Percentiles rank a stretch among this genome's conserved stretches.
phyloP scores from a whole-genome alignment of 1,140 invertebrate genomes.

The Monomorium pharaonis region DNA sequence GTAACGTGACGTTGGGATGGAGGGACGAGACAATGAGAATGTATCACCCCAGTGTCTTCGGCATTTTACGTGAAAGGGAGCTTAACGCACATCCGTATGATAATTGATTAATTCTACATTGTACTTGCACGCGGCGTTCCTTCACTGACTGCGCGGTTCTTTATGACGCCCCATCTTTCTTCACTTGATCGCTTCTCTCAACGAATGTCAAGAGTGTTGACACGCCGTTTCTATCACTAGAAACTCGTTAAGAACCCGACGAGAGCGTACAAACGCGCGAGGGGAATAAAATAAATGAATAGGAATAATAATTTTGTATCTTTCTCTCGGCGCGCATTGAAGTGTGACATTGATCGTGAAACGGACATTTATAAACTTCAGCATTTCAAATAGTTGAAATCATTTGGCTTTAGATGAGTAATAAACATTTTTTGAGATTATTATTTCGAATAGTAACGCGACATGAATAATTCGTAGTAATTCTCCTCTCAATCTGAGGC shows the following conservation, averaged over 20 bases:
- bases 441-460: background rate
- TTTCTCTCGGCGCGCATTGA: background rate
- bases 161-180: background rate
- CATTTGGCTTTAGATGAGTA: background rate
- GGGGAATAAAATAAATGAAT: background rate
- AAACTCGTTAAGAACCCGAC: background rate
- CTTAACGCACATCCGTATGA: background rate
- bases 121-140: background rate
- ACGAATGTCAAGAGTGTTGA: slow-evolving; percentile 1
- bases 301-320: background rate
- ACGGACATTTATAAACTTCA: background rate
- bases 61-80: background rate
- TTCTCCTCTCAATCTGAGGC: background rate
- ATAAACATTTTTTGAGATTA: background rate
- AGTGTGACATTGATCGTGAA: background rate
- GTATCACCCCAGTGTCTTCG: background rate
- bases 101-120: slow-evolving; percentile 14
- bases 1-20: background rate
- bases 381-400: background rate
- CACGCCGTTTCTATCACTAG: background rate
- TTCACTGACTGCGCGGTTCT: background rate
- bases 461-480: background rate
- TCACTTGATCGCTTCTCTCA: background rate
- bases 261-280: background rate
- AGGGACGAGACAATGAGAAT: background rate